These are phyloP conservation scores for Anthopleura xanthogrammica DNA, from an alignment of 92 coral and sea anemone genomes.

Conservation along the genomic window DNA sequence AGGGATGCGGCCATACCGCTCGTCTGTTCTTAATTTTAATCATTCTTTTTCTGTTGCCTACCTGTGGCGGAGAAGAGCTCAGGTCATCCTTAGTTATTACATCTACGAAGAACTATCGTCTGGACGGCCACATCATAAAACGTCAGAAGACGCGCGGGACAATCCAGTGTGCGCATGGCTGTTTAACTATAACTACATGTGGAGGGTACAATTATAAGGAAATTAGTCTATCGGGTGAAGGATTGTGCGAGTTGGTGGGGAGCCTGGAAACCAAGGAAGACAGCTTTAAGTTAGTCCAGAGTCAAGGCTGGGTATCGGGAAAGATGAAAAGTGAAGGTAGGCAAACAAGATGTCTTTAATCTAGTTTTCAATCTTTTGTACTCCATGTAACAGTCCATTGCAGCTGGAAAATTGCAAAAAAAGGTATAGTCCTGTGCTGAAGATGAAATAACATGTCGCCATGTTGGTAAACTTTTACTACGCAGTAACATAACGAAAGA, in stretches of 20 bases:
- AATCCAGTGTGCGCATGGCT: conserved; percentile 69
- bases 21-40: not conserved
- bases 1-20: not conserved
- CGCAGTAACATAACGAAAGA: too few relatives aligned
- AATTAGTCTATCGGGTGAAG: not conserved
- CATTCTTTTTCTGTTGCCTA: not conserved
- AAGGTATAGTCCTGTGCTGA: too few relatives aligned
- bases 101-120: conserved; percentile 10
- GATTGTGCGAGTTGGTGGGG: conserved; percentile 26
- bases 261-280: conserved; percentile 18
- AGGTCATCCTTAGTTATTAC: conserved; percentile 20
- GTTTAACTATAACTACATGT: conserved; percentile 50
- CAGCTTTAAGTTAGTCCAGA: conserved; percentile 7
- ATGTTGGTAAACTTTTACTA: too few relatives aligned
- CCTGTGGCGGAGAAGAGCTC: not conserved
- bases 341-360: not conserved
- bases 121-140: conserved; percentile 46
- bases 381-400: too few relatives aligned
- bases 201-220: conserved; percentile 53
- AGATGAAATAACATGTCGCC: too few relatives aligned
- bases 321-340: conserved; percentile 20
- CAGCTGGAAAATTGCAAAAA: too few relatives aligned
- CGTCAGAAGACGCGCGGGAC: conserved; percentile 22
- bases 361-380: too few relatives aligned
- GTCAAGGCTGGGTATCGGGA: conserved; percentile 49